Percentiles rank a stretch among this genome's conserved stretches.
Evolutionary conservation across 2,113 vertebrate species (phyloP).

Genomic region (Eurypyga helias): DNA sequence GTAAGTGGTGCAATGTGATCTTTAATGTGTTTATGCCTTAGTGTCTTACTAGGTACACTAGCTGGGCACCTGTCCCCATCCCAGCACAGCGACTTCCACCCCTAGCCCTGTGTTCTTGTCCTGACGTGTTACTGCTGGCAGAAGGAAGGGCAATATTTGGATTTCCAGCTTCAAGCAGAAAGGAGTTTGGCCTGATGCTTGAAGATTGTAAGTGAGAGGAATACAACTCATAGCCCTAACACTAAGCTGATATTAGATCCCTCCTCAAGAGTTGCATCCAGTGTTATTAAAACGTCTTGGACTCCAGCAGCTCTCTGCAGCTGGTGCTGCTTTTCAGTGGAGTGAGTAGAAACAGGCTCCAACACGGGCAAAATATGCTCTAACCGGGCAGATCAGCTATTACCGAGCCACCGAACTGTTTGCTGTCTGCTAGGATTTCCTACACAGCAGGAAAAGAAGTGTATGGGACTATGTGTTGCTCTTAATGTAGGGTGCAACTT

Average conservation of each 20-base stretch:
- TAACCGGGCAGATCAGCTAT: background rate
- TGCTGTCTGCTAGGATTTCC: background rate
- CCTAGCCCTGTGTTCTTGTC: background rate
- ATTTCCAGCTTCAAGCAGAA: background rate
- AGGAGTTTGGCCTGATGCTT: background rate
- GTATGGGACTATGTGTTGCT: background rate
- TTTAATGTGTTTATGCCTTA: background rate
- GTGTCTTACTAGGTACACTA: background rate
- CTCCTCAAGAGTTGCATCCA: background rate
- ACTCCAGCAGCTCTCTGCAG: background rate
- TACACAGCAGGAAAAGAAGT: background rate
- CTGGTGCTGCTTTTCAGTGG: slow-evolving; percentile 24
- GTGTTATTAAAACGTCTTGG: background rate
- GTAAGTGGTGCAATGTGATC: background rate
- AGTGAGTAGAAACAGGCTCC: background rate
- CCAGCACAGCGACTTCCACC: background rate
- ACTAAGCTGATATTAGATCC: background rate
- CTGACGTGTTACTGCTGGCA: background rate
- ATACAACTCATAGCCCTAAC: background rate
- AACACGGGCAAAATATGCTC: accelerated
- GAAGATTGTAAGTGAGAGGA: slow-evolving; percentile 1
- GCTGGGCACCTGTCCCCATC: background rate
- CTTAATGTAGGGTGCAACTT: background rate
- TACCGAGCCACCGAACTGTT: background rate
- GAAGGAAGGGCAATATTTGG: background rate